Percentiles rank a stretch among this genome's conserved stretches.
These are phyloP conservation scores for Struthio camelus DNA, from an alignment of 2,113 vertebrate species.

Conservation along the genomic window DNA sequence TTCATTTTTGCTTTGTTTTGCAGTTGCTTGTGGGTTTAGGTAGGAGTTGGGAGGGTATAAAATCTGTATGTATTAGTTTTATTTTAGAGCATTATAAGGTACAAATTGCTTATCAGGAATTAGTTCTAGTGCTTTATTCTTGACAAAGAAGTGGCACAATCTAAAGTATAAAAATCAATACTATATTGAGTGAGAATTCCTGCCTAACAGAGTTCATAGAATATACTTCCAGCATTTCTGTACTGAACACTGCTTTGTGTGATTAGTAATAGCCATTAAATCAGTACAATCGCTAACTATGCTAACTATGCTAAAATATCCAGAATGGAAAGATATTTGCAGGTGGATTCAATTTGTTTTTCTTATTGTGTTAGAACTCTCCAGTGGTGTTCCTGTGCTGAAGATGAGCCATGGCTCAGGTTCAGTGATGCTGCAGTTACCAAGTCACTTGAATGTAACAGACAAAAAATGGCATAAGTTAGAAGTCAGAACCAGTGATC, in stretches of 20 bases:
- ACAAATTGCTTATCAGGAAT: not conserved
- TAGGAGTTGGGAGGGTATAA: not conserved
- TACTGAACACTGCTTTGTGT: not conserved
- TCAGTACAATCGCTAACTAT: not conserved
- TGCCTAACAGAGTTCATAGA: not conserved
- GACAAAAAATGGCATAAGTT: slow-evolving; percentile 89
- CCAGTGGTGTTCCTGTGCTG: slow-evolving; percentile 81
- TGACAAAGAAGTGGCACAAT: not conserved
- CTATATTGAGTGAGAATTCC: not conserved
- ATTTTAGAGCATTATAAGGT: not conserved
- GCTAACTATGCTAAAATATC: not conserved
- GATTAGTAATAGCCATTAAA: not conserved
- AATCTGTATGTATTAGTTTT: not conserved
- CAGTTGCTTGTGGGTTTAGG: not conserved
- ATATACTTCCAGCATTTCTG: not conserved
- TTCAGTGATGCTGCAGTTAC: slow-evolving; percentile 83
- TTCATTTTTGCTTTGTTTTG: not conserved
- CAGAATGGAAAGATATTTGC: not conserved
- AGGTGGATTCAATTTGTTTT: not conserved
- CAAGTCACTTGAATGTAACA: slow-evolving; percentile 84
- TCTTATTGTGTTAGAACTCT: slow-evolving; percentile 76
- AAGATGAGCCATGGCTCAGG: slow-evolving; percentile 87
- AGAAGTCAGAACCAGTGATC: slow-evolving; percentile 86
- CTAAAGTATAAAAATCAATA: not conserved
- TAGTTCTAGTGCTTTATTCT: not conserved